phyloP scores from a whole-genome alignment of 2,113 vertebrate species.

The Pao palembangensis region DNA sequence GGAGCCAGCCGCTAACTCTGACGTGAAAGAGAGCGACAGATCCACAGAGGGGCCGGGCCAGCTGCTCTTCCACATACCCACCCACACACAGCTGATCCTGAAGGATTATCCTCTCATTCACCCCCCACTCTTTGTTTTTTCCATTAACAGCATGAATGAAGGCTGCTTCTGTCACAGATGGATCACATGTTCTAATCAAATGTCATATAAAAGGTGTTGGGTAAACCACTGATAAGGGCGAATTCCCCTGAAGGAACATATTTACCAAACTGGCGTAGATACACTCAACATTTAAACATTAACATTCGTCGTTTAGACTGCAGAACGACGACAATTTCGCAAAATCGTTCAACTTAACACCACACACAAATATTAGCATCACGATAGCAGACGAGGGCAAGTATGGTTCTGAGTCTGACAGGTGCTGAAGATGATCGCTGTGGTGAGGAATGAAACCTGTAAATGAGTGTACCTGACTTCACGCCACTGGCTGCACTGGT shows the following conservation, averaged over 20 bases:
- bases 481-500: constrained; percentile 22
- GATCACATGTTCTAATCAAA: constrained; percentile 29
- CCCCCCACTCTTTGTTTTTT: constrained; percentile 27
- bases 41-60: constrained; percentile 27
- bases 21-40: constrained; percentile 6
- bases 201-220: constrained; percentile 8
- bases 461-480: constrained; percentile 33
- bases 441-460: constrained; percentile 36
- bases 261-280: no score
- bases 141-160: constrained; percentile 43
- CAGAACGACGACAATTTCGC: no score
- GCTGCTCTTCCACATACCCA: constrained; percentile 68
- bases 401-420: no score
- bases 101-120: constrained; percentile 59
- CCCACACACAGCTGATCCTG: constrained; percentile 75
- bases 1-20: constrained; percentile 16
- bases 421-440: not conserved
- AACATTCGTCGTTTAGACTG: no score
- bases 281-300: no score
- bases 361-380: no score
- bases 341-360: no score
- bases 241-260: not conserved
- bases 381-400: no score
- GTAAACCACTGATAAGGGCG: not conserved
- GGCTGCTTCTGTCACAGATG: constrained; percentile 24